These are phyloP conservation scores for Pachyrhynchus sulphureomaculatus DNA, from an alignment of 1,140 invertebrate species.

Conservation along the genomic window DNA sequence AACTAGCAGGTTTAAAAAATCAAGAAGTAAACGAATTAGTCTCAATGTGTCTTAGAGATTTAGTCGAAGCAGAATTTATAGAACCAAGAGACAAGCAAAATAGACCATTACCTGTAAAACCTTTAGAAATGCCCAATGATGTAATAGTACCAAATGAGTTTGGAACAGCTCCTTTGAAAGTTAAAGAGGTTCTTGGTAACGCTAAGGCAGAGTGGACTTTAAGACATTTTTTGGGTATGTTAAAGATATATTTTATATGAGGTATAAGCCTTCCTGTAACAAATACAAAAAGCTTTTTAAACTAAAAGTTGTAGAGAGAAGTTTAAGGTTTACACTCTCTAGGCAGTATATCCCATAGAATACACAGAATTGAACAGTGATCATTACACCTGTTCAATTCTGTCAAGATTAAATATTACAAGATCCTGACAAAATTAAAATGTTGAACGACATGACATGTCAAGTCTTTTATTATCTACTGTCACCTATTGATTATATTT, in stretches of 20 bases:
- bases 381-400: too few species aligned
- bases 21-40: slow-evolving; percentile 85
- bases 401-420: too few species aligned
- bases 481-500: too few species aligned
- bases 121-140: slow-evolving; percentile 38
- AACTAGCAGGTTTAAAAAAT: slow-evolving; percentile 75
- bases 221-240: slow-evolving; percentile 71
- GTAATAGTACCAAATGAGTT: slow-evolving; percentile 34
- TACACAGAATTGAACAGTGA: too few species aligned
- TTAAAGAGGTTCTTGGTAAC: slow-evolving; percentile 44
- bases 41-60: slow-evolving; percentile 79
- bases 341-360: too few species aligned
- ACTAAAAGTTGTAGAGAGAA: too few species aligned
- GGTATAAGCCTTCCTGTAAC: too few species aligned
- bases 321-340: too few species aligned
- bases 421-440: too few species aligned
- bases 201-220: slow-evolving; percentile 74
- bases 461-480: too few species aligned
- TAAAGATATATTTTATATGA: background rate
- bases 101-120: slow-evolving; percentile 72
- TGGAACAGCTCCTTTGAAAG: slow-evolving; percentile 36
- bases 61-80: slow-evolving; percentile 86
- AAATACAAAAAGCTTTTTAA: too few species aligned
- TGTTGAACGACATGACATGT: too few species aligned
- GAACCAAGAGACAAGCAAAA: slow-evolving; percentile 72